Percentiles rank a stretch among this genome's conserved stretches.
phyloP scores from a whole-genome alignment of 2,113 vertebrate species.

The Alaudala cheleensis region DNA sequence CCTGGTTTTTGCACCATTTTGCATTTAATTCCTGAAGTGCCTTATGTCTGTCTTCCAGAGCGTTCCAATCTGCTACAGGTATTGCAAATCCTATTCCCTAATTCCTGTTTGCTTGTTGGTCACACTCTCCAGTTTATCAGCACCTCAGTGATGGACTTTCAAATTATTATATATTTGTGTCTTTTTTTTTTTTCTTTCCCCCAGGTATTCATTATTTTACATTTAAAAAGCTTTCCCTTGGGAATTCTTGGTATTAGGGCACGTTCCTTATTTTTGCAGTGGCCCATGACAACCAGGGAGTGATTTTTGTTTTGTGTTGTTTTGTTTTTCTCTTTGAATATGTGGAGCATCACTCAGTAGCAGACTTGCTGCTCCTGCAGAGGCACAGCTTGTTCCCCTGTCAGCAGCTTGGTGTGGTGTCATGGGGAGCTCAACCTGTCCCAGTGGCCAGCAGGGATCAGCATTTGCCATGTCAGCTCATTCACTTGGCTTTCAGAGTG shows the following conservation, averaged over 20 bases:
- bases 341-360: not conserved
- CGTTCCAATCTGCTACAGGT: not conserved
- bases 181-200: not conserved
- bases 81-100: not conserved
- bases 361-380: not conserved
- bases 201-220: not conserved
- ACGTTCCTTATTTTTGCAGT: not conserved
- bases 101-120: not conserved
- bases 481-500: not conserved
- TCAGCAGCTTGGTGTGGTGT: not conserved
- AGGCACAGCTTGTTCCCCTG: not conserved
- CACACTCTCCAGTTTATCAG: not conserved
- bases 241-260: not conserved
- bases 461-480: not conserved
- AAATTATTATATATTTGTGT: not conserved
- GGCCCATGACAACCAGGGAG: not conserved
- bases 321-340: not conserved
- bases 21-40: not conserved
- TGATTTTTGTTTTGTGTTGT: not conserved
- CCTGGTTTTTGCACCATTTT: not conserved
- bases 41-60: not conserved
- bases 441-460: not conserved
- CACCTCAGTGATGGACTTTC: not conserved
- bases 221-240: not conserved
- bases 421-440: not conserved